Percentiles rank a stretch among this genome's conserved stretches.
Conservation (phyloP, 2,797 vertebrate species). For the Crypturellus tataupa region DNA sequence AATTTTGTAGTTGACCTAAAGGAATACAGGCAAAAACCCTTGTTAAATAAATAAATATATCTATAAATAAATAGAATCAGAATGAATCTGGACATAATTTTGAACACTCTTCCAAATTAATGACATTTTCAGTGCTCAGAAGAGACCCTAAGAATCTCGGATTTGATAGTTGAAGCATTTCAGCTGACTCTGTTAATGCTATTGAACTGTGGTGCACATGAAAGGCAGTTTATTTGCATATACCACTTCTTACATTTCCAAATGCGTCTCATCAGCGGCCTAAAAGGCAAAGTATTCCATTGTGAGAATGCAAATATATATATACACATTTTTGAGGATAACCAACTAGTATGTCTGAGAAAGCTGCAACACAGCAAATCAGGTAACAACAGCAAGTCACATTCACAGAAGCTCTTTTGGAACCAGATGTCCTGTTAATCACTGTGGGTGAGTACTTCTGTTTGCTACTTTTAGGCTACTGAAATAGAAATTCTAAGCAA, state of each 20-base stretch:
- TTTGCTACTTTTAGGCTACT: not conserved
- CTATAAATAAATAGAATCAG: not conserved
- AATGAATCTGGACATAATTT: conserved; percentile 23
- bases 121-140: conserved; percentile 25
- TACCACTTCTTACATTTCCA: not conserved
- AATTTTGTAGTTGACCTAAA: conserved; percentile 38
- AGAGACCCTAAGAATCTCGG: not conserved
- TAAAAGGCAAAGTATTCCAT: not conserved
- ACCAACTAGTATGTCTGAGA: not conserved
- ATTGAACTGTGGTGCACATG: not conserved
- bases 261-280: not conserved
- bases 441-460: not conserved
- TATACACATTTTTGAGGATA: not conserved
- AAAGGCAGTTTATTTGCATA: not conserved
- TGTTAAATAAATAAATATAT: not conserved
- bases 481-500: not conserved
- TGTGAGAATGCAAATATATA: not conserved
- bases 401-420: not conserved
- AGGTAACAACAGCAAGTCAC: not conserved
- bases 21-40: not conserved
- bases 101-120: conserved; percentile 11
- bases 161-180: conserved; percentile 32
- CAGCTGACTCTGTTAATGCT: not conserved
- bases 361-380: not conserved
- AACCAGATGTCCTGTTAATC: not conserved